Base-by-base conservation (phyloP, 2,113 vertebrate genomes). In the Phodopus roborovskii region DNA sequence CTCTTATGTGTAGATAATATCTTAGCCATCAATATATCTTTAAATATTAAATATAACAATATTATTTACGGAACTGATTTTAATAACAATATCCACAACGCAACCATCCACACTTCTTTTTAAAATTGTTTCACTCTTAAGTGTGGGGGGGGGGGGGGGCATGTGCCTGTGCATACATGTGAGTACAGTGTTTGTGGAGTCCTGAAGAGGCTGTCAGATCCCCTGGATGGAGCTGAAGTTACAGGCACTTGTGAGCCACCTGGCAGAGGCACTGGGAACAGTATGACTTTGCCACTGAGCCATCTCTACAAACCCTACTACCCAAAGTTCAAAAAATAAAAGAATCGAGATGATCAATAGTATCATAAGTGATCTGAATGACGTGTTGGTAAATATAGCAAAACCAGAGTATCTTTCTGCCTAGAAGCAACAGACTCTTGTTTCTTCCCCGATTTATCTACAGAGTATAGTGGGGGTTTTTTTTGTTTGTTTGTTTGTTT, bases 41-140 rank as follows among this genome's bases (percentile, higher is more conserved):
- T 36, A 88, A 90, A 66, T 78, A 88, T 39, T 94, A 86, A 84
- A 45, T 70, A 74, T 58, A 85, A 73, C 24, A 10, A 2, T 90
- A 33, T 58, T 92, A 93, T 45, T 94, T 88, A 94, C n/a, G 86
- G 42, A 71, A 53, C 64, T 95, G 36, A 94, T 92, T 30, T 92
- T 91, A 96, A 86, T 78, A 53, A 11, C 89, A 64, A 48, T 48
- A 77, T 75, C 48, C 11, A 22, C 56, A 84, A 78, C 0, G 62
- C 4, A 48, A 8, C 12, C 70, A 79, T 58, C 24, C 6, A 62
- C 88, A 3, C 39, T 83, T 83, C 39, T 64, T 62, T 62, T 83
- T 19, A 3, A 30, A 45, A 58, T 58, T 30, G 7, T 42, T 42
- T 83, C 26, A 16, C 24, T 58, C 39, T 58, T 81, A 58, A 36